Evolutionary conservation across 1,140 invertebrate genomes (phyloP), one percentile per base, ranked within the genome.

Genomic region (Drosophila nigrodunni): DNA sequence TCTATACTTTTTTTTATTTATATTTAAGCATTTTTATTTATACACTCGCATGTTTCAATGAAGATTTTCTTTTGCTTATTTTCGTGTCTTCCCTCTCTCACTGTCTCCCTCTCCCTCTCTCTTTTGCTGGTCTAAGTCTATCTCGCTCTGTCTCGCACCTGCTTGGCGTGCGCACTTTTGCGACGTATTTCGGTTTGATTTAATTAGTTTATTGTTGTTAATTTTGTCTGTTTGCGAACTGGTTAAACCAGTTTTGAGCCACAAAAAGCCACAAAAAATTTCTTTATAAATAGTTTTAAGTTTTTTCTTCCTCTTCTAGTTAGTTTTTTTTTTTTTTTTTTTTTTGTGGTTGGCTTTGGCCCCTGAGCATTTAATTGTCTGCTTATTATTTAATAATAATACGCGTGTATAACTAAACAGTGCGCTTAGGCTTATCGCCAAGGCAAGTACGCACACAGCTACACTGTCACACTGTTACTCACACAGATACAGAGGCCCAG

Each of bases 191-290:
- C 61, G 50, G 68, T 82, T 81, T 78, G 82, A 86, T 86, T 82
- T 87, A 86, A 86, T 86, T 87, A 87, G 75, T 86, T 86, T 86
- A 87, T 86, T 86, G 74, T 74, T 81, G 78, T 85, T 85, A 86
- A 77, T 77, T 77, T 68, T 67, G 54, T 54, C 25, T 57, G 54
- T 74, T 76, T 76, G 72, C 46, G 50, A 80, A 87, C 82, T 76
- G 78, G 82, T 86, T 72, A 60, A 78, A 86, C 82, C 75, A 72
- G 82, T 87, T 87, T 76, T 67, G 65, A 72, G 54, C 70, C 62
- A 21, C 55, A 67, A 60, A 75, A 66, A 41, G 18, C 2, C 52
- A 66, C 62, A 64, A 71, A 72, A 72, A 62, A 68, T 77, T 57
- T 73, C 57, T 80, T 74, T 77, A 68, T 68, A 74, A 64, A 86